Evolutionary conservation across 2,797 vertebrate genomes (phyloP), one percentile per base, ranked within the genome.

Genomic region (Chelonia mydas): DNA sequence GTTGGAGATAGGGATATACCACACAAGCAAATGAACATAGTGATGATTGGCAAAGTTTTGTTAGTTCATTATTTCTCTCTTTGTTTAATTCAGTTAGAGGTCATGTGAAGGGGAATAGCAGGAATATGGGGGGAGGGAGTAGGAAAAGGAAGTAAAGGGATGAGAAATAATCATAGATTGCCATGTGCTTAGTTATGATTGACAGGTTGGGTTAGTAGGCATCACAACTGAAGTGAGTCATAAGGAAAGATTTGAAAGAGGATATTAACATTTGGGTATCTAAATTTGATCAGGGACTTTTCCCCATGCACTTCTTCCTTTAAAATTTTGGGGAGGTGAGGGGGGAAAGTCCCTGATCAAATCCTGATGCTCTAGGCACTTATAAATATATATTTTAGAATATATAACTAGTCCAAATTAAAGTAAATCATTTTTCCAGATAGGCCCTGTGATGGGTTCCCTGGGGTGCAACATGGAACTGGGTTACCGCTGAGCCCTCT

Each of bases 1-100:
- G 15, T 13, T 78, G 10, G 4, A 7, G 78, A 11, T n/a, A 27
- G 50, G 87, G 54, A 76, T 11, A 49, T 0, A 95, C 31, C 11
- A 83, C 87, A 17, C 19, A 84, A 94, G 28, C 7, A 89, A 95
- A 89, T 55, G 8, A 86, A 89, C 84, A 49, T 3, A 54, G 6
- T 59, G 28, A 37, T 83, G 65, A 92, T 7, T 84, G 68, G 28
- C 11, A 86, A 50, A 83, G 15, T 8, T 86, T 80, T 74, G 13
- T 47, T 65, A 55, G 21, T 4, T 83, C 54, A 77, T 37, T 78
- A 2, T 13, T 86, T 94, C 86, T 74, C 81, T 92, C 79, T 23
- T 87, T 47, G 89, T 92, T 16, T 74, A 74, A 33, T 51, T 84
- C 4, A 7, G 84, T 5, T n/a, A 84, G 28, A 87, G 81, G 72